Evolutionary conservation across 2,888 invertebrate species (phyloP).

Genomic region (Polyploca ridens): DNA sequence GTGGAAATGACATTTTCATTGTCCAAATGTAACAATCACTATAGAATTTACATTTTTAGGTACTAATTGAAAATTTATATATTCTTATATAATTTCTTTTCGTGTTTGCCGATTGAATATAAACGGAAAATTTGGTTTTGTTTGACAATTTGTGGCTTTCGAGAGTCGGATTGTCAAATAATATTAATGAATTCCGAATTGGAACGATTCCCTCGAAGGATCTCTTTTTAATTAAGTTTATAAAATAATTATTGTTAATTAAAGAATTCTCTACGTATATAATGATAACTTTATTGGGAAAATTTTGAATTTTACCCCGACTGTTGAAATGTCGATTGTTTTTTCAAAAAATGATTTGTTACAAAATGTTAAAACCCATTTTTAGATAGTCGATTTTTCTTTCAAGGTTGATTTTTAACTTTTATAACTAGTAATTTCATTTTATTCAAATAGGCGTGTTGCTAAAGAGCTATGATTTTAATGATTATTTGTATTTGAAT

Average conservation of each 20-base stretch:
- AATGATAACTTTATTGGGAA: slow-evolving; percentile 53
- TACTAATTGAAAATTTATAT: slow-evolving; percentile 29
- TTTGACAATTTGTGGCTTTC: not conserved
- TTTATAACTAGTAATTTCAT: not conserved
- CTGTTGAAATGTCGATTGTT: slow-evolving; percentile 28
- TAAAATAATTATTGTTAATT: slow-evolving; percentile 52
- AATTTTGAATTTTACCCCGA: slow-evolving; percentile 63
- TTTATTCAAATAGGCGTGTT: not conserved
- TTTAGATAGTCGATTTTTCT: not conserved
- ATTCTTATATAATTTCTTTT: slow-evolving; percentile 45
- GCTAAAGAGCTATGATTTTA: not conserved
- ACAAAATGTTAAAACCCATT: not conserved
- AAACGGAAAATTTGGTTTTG: slow-evolving; percentile 13
- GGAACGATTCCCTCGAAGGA: slow-evolving; percentile 60
- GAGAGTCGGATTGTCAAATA: slow-evolving; percentile 37
- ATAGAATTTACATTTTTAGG: slow-evolving; percentile 36
- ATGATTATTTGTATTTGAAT: not conserved
- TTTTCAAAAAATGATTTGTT: slow-evolving; percentile 18
- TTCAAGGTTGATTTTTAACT: not conserved
- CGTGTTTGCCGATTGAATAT: slow-evolving; percentile 27
- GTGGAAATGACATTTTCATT: slow-evolving; percentile 47
- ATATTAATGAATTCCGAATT: slow-evolving; percentile 37
- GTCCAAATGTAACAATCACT: slow-evolving; percentile 57
- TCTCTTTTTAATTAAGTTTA: slow-evolving; percentile 66
- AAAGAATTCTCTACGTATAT: slow-evolving; percentile 40